Conservation (phyloP, 2,888 invertebrate genomes). For the Leptothorax acervorum region DNA sequence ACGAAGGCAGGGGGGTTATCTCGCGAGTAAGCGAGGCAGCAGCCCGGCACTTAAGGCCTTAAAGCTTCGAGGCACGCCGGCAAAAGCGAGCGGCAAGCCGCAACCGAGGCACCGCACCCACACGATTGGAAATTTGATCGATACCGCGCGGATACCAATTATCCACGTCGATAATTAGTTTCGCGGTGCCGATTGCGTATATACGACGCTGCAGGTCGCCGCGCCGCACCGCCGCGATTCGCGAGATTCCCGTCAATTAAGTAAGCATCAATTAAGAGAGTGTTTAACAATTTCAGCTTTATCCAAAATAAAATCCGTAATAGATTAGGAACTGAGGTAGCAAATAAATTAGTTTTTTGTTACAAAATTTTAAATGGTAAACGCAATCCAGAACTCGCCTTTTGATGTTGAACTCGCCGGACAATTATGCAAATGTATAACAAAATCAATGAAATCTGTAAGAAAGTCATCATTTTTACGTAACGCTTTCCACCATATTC, state of each 20-base stretch:
- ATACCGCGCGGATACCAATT: constrained; percentile 68
- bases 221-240: neutral
- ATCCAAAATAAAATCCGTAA: too few species aligned
- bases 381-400: too few species aligned
- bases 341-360: too few species aligned
- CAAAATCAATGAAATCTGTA: too few species aligned
- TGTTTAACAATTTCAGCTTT: too few species aligned
- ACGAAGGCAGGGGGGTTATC: constrained; percentile 50
- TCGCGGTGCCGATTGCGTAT: constrained; percentile 47
- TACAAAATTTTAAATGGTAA: too few species aligned
- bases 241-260: neutral
- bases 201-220: constrained; percentile 15
- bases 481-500: too few species aligned
- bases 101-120: constrained; percentile 63
- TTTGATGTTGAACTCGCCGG: too few species aligned
- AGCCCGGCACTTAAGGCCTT: constrained; percentile 31
- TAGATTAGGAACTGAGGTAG: too few species aligned
- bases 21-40: constrained; percentile 54
- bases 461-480: too few species aligned
- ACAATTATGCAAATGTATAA: too few species aligned
- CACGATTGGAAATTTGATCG: constrained; percentile 63
- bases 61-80: constrained; percentile 23
- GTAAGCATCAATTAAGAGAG: too few species aligned
- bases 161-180: constrained; percentile 62
- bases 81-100: constrained; percentile 39